Base-by-base conservation (phyloP, 1,140 invertebrate species). In the Formica selysi region DNA sequence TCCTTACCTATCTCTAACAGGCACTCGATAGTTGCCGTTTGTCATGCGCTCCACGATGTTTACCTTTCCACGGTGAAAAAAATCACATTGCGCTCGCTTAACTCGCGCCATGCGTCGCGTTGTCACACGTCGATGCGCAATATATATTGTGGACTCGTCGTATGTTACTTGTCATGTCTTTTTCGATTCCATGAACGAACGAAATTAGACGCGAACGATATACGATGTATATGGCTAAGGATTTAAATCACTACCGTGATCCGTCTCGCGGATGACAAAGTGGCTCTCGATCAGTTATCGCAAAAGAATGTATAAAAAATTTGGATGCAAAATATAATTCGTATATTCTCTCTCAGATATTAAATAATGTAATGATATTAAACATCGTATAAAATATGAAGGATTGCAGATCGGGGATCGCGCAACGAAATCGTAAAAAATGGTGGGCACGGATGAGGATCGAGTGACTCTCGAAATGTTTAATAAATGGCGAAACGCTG, bases 1-100 rank as follows among this genome's bases (percentile, higher is more conserved):
- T 86, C 26, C 79, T 84, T 89, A 78, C 87, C 76, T 90, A 80
- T 84, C 89, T 90, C 76, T 90, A 90, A 86, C 86, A 84, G 86
- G 44, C 83, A 86, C 89, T 90, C 86, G 89, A 90, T 90, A 88
- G 86, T 86, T 88, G 79, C 86, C 81, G 86, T 89, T 90, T 87
- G 85, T 89, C 79, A 83, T 87, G 64, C 76, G 87, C 76, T 89
- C 54, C 54, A 61, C 32, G 57, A 41, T 86, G 76, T 89, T 89
- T 89, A 71, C 71, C 80, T 78, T 61, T 61, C 57, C 44, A 38
- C 38, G 67, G 54, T 76, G 78, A 74, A 81, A 86, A 81, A 61
- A 83, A 70, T 67, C 38, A 83, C 79, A 83, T 83, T 68, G 79
- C 79, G 76, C 51, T 73, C 57, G 38, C n/a, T 67, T 32, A 54